These are phyloP conservation scores for Eumerus sabulonum DNA, from an alignment of 2,888 invertebrate species.

Conservation along the genomic window DNA sequence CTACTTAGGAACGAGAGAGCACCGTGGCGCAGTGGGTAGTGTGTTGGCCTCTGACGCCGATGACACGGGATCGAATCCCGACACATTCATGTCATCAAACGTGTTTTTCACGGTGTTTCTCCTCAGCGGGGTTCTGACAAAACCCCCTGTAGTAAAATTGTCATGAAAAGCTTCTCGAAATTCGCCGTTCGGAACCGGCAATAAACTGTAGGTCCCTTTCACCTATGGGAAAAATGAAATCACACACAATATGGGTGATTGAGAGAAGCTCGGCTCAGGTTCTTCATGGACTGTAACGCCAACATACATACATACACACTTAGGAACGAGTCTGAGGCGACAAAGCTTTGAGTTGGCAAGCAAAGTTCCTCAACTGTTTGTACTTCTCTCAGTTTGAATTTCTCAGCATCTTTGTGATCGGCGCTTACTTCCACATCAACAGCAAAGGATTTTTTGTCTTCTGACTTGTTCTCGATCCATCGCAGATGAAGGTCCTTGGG, in stretches of 20 bases:
- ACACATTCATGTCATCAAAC: too few relatives aligned
- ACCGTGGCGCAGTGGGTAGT: too few relatives aligned
- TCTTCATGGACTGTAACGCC: constrained; percentile 43
- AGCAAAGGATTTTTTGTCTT: not conserved
- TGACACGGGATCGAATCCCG: too few relatives aligned
- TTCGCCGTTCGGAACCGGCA: too few relatives aligned
- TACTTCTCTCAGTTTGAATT: constrained; percentile 6
- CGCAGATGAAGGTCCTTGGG: constrained; percentile 1
- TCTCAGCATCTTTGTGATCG: not conserved
- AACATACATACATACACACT: constrained; percentile 3
- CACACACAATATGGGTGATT: constrained; percentile 20
- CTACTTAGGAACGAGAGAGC: constrained; percentile 33
- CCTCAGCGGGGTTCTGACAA: too few relatives aligned
- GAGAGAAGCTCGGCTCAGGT: too few relatives aligned
- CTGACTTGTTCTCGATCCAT: not conserved
- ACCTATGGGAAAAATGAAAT: too few relatives aligned
- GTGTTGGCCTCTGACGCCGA: too few relatives aligned
- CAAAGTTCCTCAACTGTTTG: not conserved
- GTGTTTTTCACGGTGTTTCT: too few relatives aligned
- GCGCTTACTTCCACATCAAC: constrained; percentile 4
- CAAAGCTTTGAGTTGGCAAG: constrained; percentile 23
- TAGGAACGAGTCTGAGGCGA: constrained; percentile 31
- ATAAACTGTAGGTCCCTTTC: too few relatives aligned
- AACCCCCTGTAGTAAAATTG: too few relatives aligned
- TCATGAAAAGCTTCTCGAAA: too few relatives aligned